Percentiles rank a stretch among this genome's conserved stretches.
phyloP scores from a whole-genome alignment of 2,888 invertebrate species.

The Nasonia oneida region DNA sequence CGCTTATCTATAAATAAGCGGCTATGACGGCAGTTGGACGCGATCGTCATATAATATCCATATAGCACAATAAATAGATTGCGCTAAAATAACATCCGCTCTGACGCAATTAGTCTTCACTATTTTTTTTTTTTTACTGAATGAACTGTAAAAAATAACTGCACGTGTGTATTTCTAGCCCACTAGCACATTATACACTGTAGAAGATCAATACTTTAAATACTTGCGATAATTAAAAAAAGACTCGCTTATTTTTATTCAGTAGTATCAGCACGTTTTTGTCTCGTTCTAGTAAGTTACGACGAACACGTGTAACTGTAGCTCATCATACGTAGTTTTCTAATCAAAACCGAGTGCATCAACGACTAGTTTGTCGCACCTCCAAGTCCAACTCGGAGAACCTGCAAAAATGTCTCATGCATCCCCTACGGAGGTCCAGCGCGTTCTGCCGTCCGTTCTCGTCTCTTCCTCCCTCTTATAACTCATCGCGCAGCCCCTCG shows the following conservation, averaged over 20 bases:
- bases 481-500: neutral
- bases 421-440: neutral
- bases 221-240: too few relatives aligned
- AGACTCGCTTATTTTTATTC: too few relatives aligned
- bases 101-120: constrained; percentile 19
- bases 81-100: neutral
- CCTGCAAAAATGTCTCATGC: neutral
- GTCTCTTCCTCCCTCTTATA: neutral
- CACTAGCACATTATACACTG: neutral
- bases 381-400: neutral
- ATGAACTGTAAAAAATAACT: neutral
- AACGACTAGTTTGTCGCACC: too few relatives aligned
- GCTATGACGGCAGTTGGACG: neutral
- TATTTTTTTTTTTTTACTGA: constrained; percentile 16
- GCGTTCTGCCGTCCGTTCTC: neutral
- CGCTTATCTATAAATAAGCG: neutral
- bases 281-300: too few relatives aligned
- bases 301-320: too few relatives aligned
- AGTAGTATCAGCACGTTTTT: too few relatives aligned
- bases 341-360: neutral
- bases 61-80: neutral
- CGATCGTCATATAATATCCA: constrained; percentile 13
- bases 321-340: neutral
- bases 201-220: neutral
- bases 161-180: neutral